Base-by-base conservation (phyloP, 2,797 vertebrate genomes). In the Brachymystax lenok region DNA sequence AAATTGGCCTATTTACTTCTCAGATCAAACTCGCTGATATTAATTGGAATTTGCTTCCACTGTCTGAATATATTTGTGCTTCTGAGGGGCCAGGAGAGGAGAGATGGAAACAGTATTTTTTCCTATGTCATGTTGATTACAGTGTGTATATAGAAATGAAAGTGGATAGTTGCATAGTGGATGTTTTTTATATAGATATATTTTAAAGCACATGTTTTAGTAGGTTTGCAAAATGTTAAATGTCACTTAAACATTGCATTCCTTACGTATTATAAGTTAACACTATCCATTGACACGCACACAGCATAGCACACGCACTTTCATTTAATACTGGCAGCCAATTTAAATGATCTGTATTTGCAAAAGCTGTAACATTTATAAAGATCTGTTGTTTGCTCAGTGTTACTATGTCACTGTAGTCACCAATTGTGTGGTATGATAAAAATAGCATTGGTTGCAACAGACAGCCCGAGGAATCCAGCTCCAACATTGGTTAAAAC, bases 1-100 rank as follows among this genome's bases (percentile, higher is more conserved):
- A 89, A 86, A 88, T 83, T 79, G 76, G 82, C 79, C 82, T 77
- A 76, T 86, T 89, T 82, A 85, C 84, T 76, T 71, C 54, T 7
- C 10, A 80, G 77, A 85, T 79, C 79, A 79, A 79, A 77, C 78
- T 71, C 66, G 40, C 71, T 73, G 67, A 81, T 82, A 77, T 69
- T 78, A 74, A 80, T 84, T 83, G 74, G 76, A 83, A 59, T 24
- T 79, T 81, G 75, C 74, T 77, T 86, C 82, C 71, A 73, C 63
- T 76, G 69, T 81, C 70, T 80, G 69, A 80, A 77, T 81, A 73
- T 69, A 2, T 71, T 63, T 73, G 70, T 74, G 75, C 70, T 71
- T 79, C 56, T 75, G 83, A 80, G 76, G 10, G 40, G 21, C 50
- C 14, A 21, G 27, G 50, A 21, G 78, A 16, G 78, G 77, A 77